Percentiles rank a stretch among this genome's conserved stretches.
Conservation (phyloP, 2,113 vertebrate species). For the Rostratula benghalensis region DNA sequence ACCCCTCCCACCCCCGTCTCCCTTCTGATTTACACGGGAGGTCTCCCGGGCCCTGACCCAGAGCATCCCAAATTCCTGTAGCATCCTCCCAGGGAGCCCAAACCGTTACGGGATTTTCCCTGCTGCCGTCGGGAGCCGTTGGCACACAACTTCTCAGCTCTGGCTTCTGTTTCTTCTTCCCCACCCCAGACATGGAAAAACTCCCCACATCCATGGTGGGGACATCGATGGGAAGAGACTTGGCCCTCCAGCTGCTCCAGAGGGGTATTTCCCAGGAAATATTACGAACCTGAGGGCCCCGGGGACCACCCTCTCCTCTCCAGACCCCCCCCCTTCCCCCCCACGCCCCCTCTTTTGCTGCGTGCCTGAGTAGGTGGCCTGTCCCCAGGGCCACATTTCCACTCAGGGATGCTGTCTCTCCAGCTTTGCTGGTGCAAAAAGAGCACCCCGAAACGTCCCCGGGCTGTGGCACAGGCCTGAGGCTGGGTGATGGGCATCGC, state of each 20-base stretch:
- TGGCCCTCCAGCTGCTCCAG: neutral
- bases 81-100: neutral
- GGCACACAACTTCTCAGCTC: neutral
- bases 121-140: neutral
- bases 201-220: neutral
- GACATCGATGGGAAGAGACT: neutral
- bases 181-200: accelerated
- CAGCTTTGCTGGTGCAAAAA: neutral
- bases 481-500: neutral
- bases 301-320: neutral
- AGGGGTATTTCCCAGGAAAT: neutral
- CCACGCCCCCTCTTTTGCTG: neutral
- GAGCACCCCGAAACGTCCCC: neutral
- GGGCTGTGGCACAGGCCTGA: accelerated
- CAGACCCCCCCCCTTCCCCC: too few species aligned
- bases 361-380: accelerated
- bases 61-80: neutral
- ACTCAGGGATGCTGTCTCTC: accelerated
- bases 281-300: accelerated
- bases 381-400: accelerated
- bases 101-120: neutral
- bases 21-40: neutral
- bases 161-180: neutral
- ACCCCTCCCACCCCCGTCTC: accelerated
- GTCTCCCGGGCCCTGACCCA: neutral